phyloP scores from a whole-genome alignment of 2,113 vertebrate species.

The Todiramphus chloris region DNA sequence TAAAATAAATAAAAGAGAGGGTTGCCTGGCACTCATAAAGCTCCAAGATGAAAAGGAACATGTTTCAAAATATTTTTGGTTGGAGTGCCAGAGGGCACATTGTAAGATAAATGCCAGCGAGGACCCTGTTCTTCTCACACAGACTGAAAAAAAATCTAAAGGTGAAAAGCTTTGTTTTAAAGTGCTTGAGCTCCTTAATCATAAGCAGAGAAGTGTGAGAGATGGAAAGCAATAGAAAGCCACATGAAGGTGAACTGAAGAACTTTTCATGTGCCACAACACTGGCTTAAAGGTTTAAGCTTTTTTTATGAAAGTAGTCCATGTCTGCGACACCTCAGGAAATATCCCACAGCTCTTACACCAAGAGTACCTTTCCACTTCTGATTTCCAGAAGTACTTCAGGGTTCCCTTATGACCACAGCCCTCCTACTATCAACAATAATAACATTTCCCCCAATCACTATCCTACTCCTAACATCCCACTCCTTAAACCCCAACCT shows the following conservation, averaged over 20 bases:
- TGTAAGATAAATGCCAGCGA: neutral
- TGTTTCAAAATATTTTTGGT: conserved; percentile 25
- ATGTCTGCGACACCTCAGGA: neutral
- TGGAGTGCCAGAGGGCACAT: neutral
- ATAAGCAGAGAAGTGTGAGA: neutral
- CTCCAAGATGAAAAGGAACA: neutral
- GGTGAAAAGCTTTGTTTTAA: conserved; percentile 40
- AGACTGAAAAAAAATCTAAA: neutral
- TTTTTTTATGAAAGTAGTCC: neutral
- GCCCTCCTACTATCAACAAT: no score
- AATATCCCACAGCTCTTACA: neutral
- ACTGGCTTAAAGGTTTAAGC: neutral
- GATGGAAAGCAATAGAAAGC: neutral
- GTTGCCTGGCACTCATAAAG: neutral
- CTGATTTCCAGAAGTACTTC: no score
- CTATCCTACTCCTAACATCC: no score
- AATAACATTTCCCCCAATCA: no score
- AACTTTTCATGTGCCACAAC: neutral
- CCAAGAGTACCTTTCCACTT: neutral
- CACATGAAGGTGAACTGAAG: conserved; percentile 6
- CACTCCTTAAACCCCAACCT: no score
- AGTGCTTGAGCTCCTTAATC: neutral
- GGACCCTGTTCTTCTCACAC: neutral
- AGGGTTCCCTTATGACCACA: no score
- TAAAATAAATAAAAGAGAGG: neutral